Evolutionary conservation across 53 echinoderm and acorn worm species (phyloP).

Genomic region (Holothuria leucospilota): DNA sequence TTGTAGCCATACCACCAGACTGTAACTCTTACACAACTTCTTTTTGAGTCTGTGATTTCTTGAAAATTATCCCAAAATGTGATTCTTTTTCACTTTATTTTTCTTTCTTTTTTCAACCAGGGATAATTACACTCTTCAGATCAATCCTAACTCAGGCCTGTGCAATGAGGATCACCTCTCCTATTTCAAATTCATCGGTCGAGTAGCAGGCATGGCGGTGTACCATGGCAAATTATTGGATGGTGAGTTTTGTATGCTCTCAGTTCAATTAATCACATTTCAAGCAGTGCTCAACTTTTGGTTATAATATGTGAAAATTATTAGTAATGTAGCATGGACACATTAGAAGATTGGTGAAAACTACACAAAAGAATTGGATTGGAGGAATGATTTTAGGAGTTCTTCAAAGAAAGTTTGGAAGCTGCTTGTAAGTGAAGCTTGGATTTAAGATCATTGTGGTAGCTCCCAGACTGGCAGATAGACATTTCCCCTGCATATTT

Average conservation of each 20-base stretch:
- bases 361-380: background rate
- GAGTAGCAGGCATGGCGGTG: conserved; percentile 98
- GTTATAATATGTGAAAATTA: background rate
- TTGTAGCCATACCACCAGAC: too few species aligned
- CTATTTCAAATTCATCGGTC: conserved; percentile 94
- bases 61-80: too few species aligned
- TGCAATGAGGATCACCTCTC: conserved; percentile 97
- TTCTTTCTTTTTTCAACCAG: conserved; percentile 26
- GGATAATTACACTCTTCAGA: conserved; percentile 99
- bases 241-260: conserved; percentile 61
- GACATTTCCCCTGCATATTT: too few species aligned
- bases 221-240: conserved; percentile 97
- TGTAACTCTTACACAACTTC: too few species aligned
- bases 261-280: too few species aligned
- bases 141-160: conserved; percentile 93
- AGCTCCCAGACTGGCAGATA: too few species aligned
- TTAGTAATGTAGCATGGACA: too few species aligned
- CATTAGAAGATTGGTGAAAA: background rate
- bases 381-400: background rate
- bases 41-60: background rate
- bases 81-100: too few species aligned
- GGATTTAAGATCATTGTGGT: too few species aligned
- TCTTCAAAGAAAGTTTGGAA: background rate
- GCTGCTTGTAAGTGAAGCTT: too few species aligned
- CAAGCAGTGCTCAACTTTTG: too few species aligned